Conservation (phyloP, 1,140 invertebrate genomes). For the Neodiprion pinetum region DNA sequence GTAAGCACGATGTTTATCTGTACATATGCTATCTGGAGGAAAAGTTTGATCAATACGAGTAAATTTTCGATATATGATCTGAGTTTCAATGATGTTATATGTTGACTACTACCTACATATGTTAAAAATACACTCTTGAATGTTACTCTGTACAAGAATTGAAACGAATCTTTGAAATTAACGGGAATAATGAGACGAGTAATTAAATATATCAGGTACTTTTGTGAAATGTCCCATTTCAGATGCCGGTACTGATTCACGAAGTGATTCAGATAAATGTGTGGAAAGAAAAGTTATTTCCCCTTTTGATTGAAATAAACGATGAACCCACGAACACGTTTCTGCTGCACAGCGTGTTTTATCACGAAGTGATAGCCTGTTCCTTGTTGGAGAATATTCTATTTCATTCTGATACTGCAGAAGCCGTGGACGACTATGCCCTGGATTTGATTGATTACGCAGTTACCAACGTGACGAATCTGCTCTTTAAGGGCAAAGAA, state of each 20-base stretch:
- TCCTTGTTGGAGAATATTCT: slow-evolving; percentile 77
- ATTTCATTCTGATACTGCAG: slow-evolving; percentile 75
- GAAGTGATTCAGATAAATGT: slow-evolving; percentile 79
- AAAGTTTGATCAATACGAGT: background rate
- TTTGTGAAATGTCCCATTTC: slow-evolving; percentile 40
- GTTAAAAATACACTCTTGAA: slow-evolving; percentile 10
- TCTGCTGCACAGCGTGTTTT: slow-evolving; percentile 75
- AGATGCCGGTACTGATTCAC: slow-evolving; percentile 73
- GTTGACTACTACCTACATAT: slow-evolving; percentile 15
- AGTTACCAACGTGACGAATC: slow-evolving; percentile 63
- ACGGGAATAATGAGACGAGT: no score
- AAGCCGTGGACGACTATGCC: slow-evolving; percentile 71
- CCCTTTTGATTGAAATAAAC: slow-evolving; percentile 71
- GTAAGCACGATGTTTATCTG: slow-evolving; percentile 48
- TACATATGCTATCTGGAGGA: background rate
- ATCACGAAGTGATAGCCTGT: slow-evolving; percentile 74
- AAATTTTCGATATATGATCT: background rate
- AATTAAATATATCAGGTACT: no score
- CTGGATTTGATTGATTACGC: slow-evolving; percentile 81
- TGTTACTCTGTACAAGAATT: slow-evolving; percentile 20
- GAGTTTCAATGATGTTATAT: slow-evolving; percentile 9
- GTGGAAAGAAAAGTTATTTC: slow-evolving; percentile 79
- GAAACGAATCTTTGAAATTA: slow-evolving; percentile 19
- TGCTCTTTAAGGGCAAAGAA: slow-evolving; percentile 60
- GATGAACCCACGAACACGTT: slow-evolving; percentile 73